Percentiles rank a stretch among this genome's conserved stretches.
Conservation (phyloP, 2,797 vertebrate species). For the Mormyrops attenuatus region DNA sequence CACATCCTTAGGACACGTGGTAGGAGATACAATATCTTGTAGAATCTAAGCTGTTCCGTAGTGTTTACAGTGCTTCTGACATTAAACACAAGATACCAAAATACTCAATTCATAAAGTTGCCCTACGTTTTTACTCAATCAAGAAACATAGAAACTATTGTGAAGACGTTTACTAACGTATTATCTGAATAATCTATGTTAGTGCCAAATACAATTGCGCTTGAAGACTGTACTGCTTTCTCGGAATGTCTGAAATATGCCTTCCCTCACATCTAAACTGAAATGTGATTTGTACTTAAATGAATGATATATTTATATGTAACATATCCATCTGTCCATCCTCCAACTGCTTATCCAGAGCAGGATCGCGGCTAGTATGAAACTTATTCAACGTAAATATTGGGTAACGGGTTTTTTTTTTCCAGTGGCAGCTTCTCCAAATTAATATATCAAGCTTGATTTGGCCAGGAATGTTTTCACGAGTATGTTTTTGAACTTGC, state of each 20-base stretch:
- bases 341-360: neutral
- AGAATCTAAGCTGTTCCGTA: conserved; percentile 9
- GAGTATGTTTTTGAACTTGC: neutral
- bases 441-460: conserved; percentile 20
- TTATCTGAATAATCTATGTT: conserved; percentile 20
- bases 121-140: neutral
- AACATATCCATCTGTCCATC: neutral
- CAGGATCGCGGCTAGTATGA: neutral
- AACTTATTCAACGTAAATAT: conserved; percentile 9
- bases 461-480: conserved; percentile 10
- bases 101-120: conserved; percentile 12
- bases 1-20: conserved; percentile 17
- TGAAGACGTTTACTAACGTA: neutral
- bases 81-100: conserved; percentile 20
- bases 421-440: conserved; percentile 23
- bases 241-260: conserved; percentile 16
- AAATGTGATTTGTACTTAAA: conserved; percentile 14
- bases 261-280: neutral
- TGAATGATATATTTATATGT: neutral
- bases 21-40: neutral
- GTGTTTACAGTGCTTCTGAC: conserved; percentile 21
- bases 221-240: conserved; percentile 19
- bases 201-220: conserved; percentile 27
- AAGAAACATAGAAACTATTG: neutral
- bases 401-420: conserved; percentile 10